These are phyloP conservation scores for Drosophila grimshawi DNA, from an alignment of 1,140 invertebrate genomes.

Conservation along the genomic window DNA sequence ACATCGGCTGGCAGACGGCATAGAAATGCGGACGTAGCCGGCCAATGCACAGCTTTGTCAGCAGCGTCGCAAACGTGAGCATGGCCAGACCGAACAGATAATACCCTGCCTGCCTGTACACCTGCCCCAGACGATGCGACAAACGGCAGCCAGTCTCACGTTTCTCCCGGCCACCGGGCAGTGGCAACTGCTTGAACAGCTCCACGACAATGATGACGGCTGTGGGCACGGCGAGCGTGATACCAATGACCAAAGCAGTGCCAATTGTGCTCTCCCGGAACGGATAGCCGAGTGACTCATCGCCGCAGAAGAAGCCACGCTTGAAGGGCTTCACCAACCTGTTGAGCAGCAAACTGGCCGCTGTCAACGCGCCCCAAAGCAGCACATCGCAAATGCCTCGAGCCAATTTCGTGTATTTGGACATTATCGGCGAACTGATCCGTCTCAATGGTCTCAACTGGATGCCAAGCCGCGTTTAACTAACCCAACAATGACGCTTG, in stretches of 20 bases:
- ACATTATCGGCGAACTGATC: slow-evolving; percentile 46
- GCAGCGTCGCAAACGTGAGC: slow-evolving; percentile 92
- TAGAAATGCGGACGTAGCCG: slow-evolving; percentile 96
- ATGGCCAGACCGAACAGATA: slow-evolving; percentile 94
- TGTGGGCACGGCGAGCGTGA: slow-evolving; percentile 55
- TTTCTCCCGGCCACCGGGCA: slow-evolving; percentile 54
- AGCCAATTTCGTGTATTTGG: slow-evolving; percentile 68
- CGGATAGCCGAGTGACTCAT: slow-evolving; percentile 95
- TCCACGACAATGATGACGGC: slow-evolving; percentile 70
- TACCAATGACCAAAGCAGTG: slow-evolving; percentile 33
- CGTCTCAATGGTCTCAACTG: slow-evolving; percentile 38
- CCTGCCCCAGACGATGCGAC: slow-evolving; percentile 88
- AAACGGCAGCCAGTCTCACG: slow-evolving; percentile 53
- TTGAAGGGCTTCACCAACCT: slow-evolving; percentile 88
- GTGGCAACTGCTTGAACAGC: slow-evolving; percentile 74
- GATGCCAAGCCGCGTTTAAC: slow-evolving; percentile 72
- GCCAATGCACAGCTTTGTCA: slow-evolving; percentile 96
- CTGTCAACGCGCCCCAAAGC: slow-evolving; percentile 59
- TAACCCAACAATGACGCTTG: slow-evolving; percentile 50
- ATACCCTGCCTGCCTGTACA: slow-evolving; percentile 89
- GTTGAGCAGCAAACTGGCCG: slow-evolving; percentile 48
- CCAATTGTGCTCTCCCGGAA: slow-evolving; percentile 89
- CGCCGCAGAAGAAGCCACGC: slow-evolving; percentile 97
- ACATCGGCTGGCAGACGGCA: slow-evolving; percentile 88
- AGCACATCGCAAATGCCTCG: slow-evolving; percentile 72